Conservation (phyloP, 2,797 vertebrate species). For the Aeoliscus strigatus region DNA sequence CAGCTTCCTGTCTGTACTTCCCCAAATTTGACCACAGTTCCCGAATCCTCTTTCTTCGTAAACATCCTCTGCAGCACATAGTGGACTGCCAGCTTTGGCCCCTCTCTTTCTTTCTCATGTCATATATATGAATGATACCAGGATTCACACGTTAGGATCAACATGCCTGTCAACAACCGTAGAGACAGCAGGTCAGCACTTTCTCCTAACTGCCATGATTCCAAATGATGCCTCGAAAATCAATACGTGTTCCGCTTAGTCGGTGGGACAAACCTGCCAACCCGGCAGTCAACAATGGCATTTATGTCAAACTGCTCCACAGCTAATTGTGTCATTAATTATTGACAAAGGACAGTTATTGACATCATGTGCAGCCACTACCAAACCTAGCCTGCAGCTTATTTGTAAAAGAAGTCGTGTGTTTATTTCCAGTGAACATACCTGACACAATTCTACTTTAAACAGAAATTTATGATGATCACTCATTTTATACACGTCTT, state of each 20-base stretch:
- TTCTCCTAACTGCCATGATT: constrained; percentile 17
- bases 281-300: constrained; percentile 29
- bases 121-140: too few relatives aligned
- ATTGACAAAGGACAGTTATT: constrained; percentile 54
- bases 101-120: not conserved
- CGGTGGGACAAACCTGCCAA: constrained; percentile 26
- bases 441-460: not conserved
- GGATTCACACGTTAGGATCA: not conserved
- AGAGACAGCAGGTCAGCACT: constrained; percentile 1
- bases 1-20: constrained; percentile 20
- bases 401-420: constrained; percentile 1
- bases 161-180: constrained; percentile 17
- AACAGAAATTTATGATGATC: not conserved
- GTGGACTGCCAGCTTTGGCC: not conserved
- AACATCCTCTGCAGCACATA: not conserved
- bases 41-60: not conserved
- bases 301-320: constrained; percentile 34
- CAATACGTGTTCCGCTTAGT: constrained; percentile 40
- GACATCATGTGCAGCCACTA: constrained; percentile 23
- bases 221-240: constrained; percentile 39
- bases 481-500: not conserved
- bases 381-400: constrained; percentile 9
- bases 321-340: constrained; percentile 69
- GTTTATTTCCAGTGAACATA: not conserved
- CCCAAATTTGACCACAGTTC: constrained; percentile 24